Conservation (phyloP, 2,888 invertebrate species). For the Icerya purchasi region DNA sequence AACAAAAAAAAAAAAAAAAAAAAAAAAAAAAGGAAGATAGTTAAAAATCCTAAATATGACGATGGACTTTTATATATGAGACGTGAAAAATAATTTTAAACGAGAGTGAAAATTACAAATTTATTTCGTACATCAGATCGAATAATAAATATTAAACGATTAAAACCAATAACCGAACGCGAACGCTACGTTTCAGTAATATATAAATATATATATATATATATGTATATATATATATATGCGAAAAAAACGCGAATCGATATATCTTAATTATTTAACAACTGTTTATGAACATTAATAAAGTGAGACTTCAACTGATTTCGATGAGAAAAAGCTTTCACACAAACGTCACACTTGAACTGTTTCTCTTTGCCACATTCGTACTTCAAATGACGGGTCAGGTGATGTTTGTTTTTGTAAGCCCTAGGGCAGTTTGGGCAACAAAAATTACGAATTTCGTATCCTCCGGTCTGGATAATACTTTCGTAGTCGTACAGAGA, state of each 20-base stretch:
- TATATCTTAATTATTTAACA: not conserved
- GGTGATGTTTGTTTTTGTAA: conserved; percentile 13
- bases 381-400: conserved; percentile 23
- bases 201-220: not conserved
- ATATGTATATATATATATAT: not conserved
- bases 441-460: conserved; percentile 1
- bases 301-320: conserved; percentile 11
- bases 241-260: not conserved
- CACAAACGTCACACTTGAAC: conserved; percentile 10
- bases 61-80: too few species aligned
- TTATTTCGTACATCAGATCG: too few species aligned
- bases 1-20: too few species aligned
- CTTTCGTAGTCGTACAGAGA: too few species aligned
- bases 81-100: too few species aligned
- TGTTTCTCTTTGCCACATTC: conserved; percentile 32
- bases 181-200: too few species aligned
- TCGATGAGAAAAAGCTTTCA: conserved; percentile 11
- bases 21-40: too few species aligned
- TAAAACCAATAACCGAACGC: too few species aligned
- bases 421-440: conserved; percentile 18
- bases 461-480: too few species aligned
- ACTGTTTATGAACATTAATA: conserved; percentile 5
- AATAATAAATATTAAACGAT: too few species aligned
- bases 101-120: too few species aligned
- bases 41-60: too few species aligned